Evolutionary conservation across 2,888 invertebrate species (phyloP).

Genomic region (Azorinus chamasolen): DNA sequence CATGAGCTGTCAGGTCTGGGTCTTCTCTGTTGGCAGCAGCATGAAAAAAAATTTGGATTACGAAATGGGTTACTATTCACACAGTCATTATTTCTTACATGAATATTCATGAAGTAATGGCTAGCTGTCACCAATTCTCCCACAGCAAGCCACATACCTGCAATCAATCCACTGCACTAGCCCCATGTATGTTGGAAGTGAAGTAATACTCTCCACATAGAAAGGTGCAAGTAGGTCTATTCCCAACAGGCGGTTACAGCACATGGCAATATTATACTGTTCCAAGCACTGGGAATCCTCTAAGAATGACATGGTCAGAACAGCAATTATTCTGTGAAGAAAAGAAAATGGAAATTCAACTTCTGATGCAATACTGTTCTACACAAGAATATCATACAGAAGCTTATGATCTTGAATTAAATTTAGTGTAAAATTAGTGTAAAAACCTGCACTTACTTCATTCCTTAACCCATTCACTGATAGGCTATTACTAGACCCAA

Average conservation of each 20-base stretch:
- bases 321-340: constrained; percentile 76
- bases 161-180: constrained; percentile 84
- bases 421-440: no score
- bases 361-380: not conserved
- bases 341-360: not conserved
- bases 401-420: not conserved
- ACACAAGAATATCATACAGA: not conserved
- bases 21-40: no score
- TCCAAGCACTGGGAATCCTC: constrained; percentile 77
- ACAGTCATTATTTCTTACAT: no score
- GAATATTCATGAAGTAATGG: no score
- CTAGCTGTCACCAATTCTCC: no score
- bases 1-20: no score
- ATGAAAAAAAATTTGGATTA: no score
- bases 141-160: constrained; percentile 76
- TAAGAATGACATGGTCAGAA: constrained; percentile 78
- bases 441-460: no score
- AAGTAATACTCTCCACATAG: constrained; percentile 72
- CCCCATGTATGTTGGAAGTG: constrained; percentile 82
- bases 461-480: no score
- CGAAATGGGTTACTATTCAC: no score
- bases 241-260: constrained; percentile 76
- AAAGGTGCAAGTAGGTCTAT: constrained; percentile 78
- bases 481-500: no score
- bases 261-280: constrained; percentile 84